Evolutionary conservation across 1,140 invertebrate genomes (phyloP), one percentile per base, ranked within the genome.

Genomic region (Eueides isabella): DNA sequence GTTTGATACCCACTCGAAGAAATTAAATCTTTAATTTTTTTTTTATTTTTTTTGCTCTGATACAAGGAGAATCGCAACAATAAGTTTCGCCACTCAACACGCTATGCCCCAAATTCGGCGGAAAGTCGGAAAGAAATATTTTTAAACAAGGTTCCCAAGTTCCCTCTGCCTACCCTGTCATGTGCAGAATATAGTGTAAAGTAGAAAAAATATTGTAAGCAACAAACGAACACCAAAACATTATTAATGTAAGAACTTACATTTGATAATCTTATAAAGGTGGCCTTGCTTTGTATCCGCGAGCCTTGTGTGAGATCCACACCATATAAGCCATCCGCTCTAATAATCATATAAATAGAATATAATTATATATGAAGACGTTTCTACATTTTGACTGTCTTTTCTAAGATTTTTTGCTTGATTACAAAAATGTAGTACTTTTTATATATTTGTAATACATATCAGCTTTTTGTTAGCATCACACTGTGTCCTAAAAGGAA

Each of bases 291-390:
- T 55, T 55, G 48, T 55, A 55, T 55, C 48, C 48, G 48, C 48
- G 26, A 55, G 23, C 48, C 48, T 55, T 55, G 48, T 23, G n/a
- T 55, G 12, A 9, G 48, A 55, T 55, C 48, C 48, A 23, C 48
- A 55, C 48, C 48, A 55, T 55, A 55, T 55, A 55, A 55, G 19
- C 48, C 48, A 55, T 55, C 48, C 48, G 48, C 48, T 55, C 23
- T 55, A 55, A 55, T 26, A 55, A 55, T 55, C 48, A 19, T 12
- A 55, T 55, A 55, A 55, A 55, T 55, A 55, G 23, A 55, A 55
- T 55, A 55, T 38, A 38, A n/a, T n/a, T n/a, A n/a, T n/a, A n/a
- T 55, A 55, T 26, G 5, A 26, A 23, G 11, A 55, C 19, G 23
- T 55, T 26, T 23, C 7, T 55, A 12, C 11, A 12, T 0, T 26